Conservation (phyloP, 2,113 vertebrate genomes). For the Heteronetta atricapilla region DNA sequence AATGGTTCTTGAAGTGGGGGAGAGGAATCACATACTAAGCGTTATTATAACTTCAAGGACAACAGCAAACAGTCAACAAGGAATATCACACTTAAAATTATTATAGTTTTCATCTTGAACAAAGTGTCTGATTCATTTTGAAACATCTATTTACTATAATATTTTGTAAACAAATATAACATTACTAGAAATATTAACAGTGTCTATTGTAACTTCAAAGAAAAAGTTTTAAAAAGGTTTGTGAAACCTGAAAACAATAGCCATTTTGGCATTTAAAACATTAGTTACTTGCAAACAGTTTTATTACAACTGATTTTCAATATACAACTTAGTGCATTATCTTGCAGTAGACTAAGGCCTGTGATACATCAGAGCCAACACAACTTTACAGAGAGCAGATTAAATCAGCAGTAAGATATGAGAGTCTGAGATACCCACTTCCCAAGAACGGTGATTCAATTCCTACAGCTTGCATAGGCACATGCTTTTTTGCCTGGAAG, state of each 20-base stretch:
- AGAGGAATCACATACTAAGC: not conserved
- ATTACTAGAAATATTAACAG: not conserved
- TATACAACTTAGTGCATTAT: not conserved
- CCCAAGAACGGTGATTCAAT: not conserved
- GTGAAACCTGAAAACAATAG: not conserved
- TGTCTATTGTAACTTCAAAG: not conserved
- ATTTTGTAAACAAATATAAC: not conserved
- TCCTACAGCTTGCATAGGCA: not conserved
- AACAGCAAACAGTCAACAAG: not conserved
- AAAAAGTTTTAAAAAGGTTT: not conserved
- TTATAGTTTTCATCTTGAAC: not conserved
- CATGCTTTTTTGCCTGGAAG: not conserved
- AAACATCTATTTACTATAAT: accelerated
- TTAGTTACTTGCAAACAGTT: not conserved
- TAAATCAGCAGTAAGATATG: not conserved
- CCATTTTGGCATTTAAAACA: not conserved
- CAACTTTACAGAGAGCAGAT: not conserved
- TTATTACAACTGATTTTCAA: not conserved
- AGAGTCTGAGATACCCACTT: not conserved
- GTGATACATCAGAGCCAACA: not conserved
- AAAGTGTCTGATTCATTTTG: not conserved
- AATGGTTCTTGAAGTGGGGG: conserved; percentile 79
- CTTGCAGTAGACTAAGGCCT: not conserved
- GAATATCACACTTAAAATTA: not conserved
- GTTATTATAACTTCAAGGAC: not conserved